Base-by-base conservation (phyloP, 2,113 vertebrate genomes). In the Heterotis niloticus region DNA sequence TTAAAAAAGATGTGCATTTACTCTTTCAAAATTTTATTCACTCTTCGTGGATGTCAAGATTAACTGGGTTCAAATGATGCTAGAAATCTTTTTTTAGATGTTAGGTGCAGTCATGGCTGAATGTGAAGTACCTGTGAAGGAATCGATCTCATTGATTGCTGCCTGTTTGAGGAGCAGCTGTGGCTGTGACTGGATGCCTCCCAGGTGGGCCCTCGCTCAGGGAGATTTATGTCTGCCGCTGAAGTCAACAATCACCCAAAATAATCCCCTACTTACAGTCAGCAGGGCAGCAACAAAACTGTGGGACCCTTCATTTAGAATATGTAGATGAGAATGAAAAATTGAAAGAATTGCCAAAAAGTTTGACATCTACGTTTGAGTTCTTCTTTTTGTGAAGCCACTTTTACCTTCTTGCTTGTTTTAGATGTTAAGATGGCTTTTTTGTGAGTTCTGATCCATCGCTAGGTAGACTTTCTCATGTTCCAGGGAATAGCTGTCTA, bases 121-220 rank as follows among this genome's bases (percentile, higher is more conserved):
- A 86, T 85, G 84, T 83, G 81, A 84, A 85, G 83, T 79, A 81
- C 84, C 84, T 86, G 83, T 85, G 82, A 80, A 80, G 66, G 62
- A 24, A 83, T 87, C 85, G 76, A 83, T 87, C 74, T 68, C 83
- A 88, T 88, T 85, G 88, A 92, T 89, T 74, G 67, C 71, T 82
- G 84, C 26, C 20, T 28, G 44, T 80, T 82, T 83, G 76, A 60
- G 56, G n/a, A 54, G 24, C 76, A 16, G 67, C 44, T 18, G 52
- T 70, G 83, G 82, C 79, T 57, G 78, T 75, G 81, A 57, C 75
- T 56, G 56, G 75, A 66, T 77, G 77, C 78, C 84, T 86, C 83
- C 78, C 73, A 77, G 83, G 80, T 78, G 78, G 84, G 79, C 78
- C 44, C 83, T 79, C 77, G 75, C 83, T 82, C 82, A 83, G 83